Evolutionary conservation across 2,797 vertebrate genomes (phyloP).

Genomic region (Semotilus atromaculatus): DNA sequence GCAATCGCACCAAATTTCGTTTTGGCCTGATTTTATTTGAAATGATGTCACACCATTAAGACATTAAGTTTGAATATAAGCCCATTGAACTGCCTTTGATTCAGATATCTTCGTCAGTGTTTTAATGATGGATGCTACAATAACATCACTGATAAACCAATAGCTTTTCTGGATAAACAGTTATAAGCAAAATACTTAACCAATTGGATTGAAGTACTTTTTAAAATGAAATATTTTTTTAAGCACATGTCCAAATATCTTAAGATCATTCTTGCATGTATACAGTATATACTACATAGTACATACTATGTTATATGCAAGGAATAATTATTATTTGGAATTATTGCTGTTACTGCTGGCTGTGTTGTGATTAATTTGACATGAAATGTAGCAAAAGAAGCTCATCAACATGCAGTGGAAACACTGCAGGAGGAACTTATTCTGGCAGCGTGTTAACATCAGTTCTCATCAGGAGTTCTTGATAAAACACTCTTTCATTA

Average conservation of each 20-base stretch:
- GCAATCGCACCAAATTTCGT: too few relatives aligned
- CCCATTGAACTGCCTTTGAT: neutral
- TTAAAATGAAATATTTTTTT: neutral
- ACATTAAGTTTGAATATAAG: neutral
- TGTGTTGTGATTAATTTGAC: neutral
- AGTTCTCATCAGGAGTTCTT: slow-evolving; percentile 2
- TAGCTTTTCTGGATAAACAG: neutral
- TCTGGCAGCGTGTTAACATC: slow-evolving; percentile 3
- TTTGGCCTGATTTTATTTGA: too few relatives aligned
- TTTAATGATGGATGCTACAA: neutral
- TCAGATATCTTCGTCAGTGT: neutral
- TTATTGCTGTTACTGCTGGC: slow-evolving; percentile 18
- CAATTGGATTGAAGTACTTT: neutral
- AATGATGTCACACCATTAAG: too few relatives aligned
- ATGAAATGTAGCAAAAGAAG: neutral
- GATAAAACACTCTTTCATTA: slow-evolving; percentile 17
- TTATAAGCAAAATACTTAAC: neutral
- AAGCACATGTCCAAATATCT: neutral
- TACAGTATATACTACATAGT: neutral
- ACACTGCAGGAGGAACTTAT: slow-evolving; percentile 44
- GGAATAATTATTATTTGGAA: neutral
- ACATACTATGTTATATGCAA: neutral
- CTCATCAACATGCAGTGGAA: slow-evolving; percentile 26
- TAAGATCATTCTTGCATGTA: too few relatives aligned
- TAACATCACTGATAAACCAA: neutral